Conservation (phyloP, 2,113 vertebrate species). For the Erpornis zantholeuca region DNA sequence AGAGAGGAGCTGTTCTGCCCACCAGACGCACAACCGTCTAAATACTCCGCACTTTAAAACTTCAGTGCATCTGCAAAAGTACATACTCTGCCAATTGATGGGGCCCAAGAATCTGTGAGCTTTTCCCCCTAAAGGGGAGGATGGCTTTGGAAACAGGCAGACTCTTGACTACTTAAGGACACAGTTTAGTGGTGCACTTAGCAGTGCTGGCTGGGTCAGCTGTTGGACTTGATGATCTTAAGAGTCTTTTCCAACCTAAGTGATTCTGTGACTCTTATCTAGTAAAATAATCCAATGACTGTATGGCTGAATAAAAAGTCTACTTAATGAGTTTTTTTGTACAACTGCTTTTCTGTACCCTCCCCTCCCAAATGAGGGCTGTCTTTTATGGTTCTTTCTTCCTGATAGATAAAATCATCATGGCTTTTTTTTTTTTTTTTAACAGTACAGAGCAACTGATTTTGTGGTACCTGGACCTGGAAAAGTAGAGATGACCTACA, state of each 20-base stretch:
- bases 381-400: background rate
- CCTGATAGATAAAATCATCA: background rate
- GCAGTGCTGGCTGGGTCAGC: background rate
- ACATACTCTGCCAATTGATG: background rate
- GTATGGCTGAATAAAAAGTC: background rate
- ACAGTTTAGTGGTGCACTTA: background rate
- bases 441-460: slow-evolving; percentile 96
- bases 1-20: background rate
- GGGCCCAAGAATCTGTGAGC: background rate
- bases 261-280: background rate
- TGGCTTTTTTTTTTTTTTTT: background rate
- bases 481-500: slow-evolving; percentile 92
- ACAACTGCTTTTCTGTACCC: background rate
- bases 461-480: slow-evolving; percentile 95
- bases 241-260: background rate
- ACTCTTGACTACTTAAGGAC: background rate
- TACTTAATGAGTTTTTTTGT: background rate
- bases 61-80: background rate
- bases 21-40: background rate
- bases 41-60: background rate
- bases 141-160: background rate
- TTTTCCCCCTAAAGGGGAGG: background rate
- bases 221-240: background rate
- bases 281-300: background rate
- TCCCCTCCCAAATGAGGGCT: background rate